Percentiles rank a stretch among this genome's conserved stretches.
phyloP scores from a whole-genome alignment of 2,888 invertebrate species.

The Aphodius granarius region DNA sequence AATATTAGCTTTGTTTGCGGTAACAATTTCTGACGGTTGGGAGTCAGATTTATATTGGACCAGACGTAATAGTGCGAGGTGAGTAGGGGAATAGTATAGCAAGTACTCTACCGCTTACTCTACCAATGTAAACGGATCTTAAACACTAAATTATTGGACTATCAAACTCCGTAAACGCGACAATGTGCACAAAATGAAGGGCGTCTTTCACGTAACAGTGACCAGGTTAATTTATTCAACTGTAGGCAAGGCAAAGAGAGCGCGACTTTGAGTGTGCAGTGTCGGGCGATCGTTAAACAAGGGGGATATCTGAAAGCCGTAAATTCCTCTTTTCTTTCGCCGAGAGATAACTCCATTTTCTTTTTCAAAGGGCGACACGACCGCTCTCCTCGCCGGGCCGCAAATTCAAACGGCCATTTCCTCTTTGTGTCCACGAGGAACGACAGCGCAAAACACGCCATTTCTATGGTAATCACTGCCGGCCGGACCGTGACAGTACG shows the following conservation, averaged over 20 bases:
- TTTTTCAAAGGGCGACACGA: conserved; percentile 27
- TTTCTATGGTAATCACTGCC: conserved; percentile 38
- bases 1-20: too few relatives aligned
- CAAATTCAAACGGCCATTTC: conserved; percentile 37
- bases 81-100: too few relatives aligned
- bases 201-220: not conserved
- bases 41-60: too few relatives aligned
- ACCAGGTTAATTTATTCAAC: not conserved
- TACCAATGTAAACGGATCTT: too few relatives aligned
- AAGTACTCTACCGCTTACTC: too few relatives aligned
- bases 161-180: not conserved
- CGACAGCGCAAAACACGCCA: conserved; percentile 35
- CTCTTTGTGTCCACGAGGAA: conserved; percentile 38
- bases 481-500: conserved; percentile 19
- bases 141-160: not conserved
- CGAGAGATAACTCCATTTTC: conserved; percentile 21
- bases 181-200: not conserved
- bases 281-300: conserved; percentile 4
- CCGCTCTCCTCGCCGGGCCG: conserved; percentile 25
- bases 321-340: conserved; percentile 16
- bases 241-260: not conserved
- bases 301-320: conserved; percentile 1
- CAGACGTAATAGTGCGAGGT: too few relatives aligned
- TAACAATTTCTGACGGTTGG: too few relatives aligned
- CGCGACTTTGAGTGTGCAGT: not conserved